Conservation (phyloP, 2,888 invertebrate genomes). For the Scaptomyza caliginosa region DNA sequence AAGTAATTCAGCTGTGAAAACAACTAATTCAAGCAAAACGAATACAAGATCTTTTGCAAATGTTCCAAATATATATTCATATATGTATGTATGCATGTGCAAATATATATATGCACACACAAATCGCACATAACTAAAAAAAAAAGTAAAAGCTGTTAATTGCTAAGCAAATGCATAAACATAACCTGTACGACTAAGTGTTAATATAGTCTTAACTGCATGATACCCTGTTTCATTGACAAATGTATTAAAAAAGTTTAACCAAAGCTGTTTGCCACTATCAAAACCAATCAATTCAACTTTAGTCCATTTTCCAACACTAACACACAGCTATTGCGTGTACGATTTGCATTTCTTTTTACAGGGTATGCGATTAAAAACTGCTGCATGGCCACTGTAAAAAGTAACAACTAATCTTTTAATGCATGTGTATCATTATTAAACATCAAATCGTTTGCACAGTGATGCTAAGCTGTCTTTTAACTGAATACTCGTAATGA, state of each 20-base stretch:
- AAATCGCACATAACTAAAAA: constrained; percentile 17
- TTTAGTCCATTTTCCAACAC: too few species aligned
- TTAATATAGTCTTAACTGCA: neutral
- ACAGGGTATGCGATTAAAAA: constrained; percentile 38
- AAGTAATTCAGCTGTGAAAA: constrained; percentile 20
- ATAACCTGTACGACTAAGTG: constrained; percentile 34
- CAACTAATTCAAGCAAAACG: constrained; percentile 6
- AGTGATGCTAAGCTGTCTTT: constrained; percentile 11
- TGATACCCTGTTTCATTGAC: constrained; percentile 24
- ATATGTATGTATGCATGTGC: neutral
- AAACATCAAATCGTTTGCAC: constrained; percentile 20
- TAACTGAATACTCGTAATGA: neutral
- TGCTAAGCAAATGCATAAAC: constrained; percentile 71
- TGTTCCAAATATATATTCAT: constrained; percentile 23
- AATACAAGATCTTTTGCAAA: constrained; percentile 32
- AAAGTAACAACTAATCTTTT: constrained; percentile 26
- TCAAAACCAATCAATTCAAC: too few species aligned
- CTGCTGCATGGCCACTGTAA: neutral
- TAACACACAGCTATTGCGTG: too few species aligned
- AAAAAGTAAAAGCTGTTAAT: constrained; percentile 60
- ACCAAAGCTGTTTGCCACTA: too few species aligned
- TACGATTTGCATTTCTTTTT: too few species aligned
- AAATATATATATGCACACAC: neutral
- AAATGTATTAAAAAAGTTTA: too few species aligned
- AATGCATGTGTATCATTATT: constrained; percentile 30